These are phyloP conservation scores for Cerceris ruficornis DNA, from an alignment of 2,888 invertebrate species.

Conservation along the genomic window DNA sequence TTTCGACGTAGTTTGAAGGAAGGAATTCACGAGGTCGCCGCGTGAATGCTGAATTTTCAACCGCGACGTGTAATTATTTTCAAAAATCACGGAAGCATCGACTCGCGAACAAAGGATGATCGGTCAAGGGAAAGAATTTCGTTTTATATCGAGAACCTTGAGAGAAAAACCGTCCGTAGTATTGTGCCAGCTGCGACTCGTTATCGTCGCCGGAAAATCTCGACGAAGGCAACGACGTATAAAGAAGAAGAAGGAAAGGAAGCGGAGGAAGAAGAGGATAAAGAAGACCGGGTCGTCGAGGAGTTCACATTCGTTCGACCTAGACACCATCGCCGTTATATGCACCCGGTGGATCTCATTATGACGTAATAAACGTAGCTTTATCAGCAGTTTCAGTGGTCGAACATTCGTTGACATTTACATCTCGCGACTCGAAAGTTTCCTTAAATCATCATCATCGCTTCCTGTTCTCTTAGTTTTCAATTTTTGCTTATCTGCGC, in stretches of 20 bases:
- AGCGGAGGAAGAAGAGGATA: conserved; percentile 3
- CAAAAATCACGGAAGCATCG: conserved; percentile 6
- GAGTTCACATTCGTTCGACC: conserved; percentile 17
- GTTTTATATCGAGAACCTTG: conserved; percentile 3
- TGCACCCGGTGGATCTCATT: conserved; percentile 51
- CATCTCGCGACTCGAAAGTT: neutral
- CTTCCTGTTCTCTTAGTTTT: neutral
- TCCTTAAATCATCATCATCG: neutral
- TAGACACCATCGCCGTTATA: conserved; percentile 33
- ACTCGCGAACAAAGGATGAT: neutral
- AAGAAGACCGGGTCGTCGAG: conserved; percentile 16
- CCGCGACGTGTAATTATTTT: neutral
- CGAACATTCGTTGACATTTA: conserved; percentile 10
- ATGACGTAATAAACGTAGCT: conserved; percentile 29
- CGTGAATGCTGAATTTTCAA: neutral
- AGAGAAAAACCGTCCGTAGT: conserved; percentile 1
- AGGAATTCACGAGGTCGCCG: neutral
- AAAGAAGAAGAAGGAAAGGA: conserved; percentile 5
- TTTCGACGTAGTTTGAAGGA: neutral
- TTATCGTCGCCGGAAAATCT: conserved; percentile 16
- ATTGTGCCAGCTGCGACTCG: conserved; percentile 23
- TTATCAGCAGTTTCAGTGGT: conserved; percentile 35
- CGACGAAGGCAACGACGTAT: neutral
- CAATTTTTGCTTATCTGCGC: too few species aligned
- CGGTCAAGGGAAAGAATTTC: conserved; percentile 1